phyloP scores from a whole-genome alignment of 2,113 vertebrate genomes.

The Odocoileus hemionus region DNA sequence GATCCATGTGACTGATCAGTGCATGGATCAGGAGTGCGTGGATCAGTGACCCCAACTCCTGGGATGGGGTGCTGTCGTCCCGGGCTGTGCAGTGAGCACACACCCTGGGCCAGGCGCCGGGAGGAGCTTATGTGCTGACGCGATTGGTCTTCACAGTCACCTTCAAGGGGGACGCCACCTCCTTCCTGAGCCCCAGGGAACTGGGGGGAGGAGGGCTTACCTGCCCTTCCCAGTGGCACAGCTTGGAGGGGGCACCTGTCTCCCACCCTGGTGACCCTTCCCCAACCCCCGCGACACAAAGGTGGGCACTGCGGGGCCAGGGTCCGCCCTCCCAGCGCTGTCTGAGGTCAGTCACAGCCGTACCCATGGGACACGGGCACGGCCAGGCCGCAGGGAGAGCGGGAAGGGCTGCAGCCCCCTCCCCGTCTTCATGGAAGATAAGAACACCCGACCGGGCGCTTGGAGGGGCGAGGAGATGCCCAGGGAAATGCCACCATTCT shows the following conservation, averaged over 20 bases:
- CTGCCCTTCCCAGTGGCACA: too few species aligned
- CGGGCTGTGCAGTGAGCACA: neutral
- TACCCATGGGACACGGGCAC: neutral
- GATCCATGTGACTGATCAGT: neutral
- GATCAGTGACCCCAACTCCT: neutral
- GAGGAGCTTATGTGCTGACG: rapidly evolving
- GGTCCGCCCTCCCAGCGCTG: neutral
- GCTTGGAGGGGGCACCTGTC: neutral
- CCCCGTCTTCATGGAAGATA: neutral
- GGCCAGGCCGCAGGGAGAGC: rapidly evolving
- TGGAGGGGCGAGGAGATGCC: neutral
- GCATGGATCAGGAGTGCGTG: rapidly evolving
- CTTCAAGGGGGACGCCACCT: neutral
- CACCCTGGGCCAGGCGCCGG: rapidly evolving
- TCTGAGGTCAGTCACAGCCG: neutral
- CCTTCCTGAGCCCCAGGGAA: neutral
- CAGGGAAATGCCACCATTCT: rapidly evolving
- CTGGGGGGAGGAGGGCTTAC: neutral
- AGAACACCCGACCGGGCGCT: rapidly evolving
- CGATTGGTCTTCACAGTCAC: rapidly evolving
- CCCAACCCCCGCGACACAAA: neutral
- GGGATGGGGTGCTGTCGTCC: neutral
- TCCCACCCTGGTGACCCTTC: neutral
- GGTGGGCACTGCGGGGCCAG: rapidly evolving
- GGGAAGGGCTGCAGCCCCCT: rapidly evolving